Evolutionary conservation across 2,888 invertebrate genomes (phyloP).

Genomic region (Eugnorisma glareosa): DNA sequence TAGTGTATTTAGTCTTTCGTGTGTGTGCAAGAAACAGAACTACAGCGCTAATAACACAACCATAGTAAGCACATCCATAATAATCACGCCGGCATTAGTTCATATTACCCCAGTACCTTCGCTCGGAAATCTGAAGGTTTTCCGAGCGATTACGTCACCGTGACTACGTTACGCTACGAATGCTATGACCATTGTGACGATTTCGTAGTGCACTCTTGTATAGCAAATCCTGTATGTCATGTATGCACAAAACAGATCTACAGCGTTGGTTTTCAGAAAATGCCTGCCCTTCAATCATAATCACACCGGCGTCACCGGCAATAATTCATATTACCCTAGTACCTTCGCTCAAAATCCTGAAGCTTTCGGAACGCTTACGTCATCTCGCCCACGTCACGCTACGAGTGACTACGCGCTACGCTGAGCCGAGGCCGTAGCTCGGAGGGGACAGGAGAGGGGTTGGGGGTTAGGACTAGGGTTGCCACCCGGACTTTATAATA

Average conservation of each 20-base stretch:
- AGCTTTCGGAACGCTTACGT: slow-evolving; percentile 5
- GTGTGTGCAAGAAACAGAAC: neutral
- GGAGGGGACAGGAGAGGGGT: neutral
- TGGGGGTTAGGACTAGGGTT: neutral
- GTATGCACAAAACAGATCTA: neutral
- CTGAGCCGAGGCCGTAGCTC: neutral
- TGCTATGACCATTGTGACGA: neutral
- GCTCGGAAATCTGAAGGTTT: neutral
- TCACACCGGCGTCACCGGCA: neutral
- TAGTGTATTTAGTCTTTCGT: neutral
- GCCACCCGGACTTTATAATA: no score
- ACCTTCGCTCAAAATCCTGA: slow-evolving; percentile 17
- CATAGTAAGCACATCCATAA: no score
- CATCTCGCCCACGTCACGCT: slow-evolving; percentile 11
- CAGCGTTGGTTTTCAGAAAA: neutral
- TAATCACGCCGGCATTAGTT: neutral
- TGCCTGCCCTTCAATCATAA: neutral
- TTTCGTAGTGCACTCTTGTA: neutral
- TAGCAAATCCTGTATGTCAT: neutral
- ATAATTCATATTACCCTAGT: slow-evolving; percentile 27
- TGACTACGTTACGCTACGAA: neutral
- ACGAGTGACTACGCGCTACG: neutral
- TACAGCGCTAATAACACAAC: no score
- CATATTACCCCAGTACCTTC: slow-evolving; percentile 19
- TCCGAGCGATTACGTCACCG: neutral